Base-by-base conservation (phyloP, 2,888 invertebrate genomes). In the Leucophenga montana region DNA sequence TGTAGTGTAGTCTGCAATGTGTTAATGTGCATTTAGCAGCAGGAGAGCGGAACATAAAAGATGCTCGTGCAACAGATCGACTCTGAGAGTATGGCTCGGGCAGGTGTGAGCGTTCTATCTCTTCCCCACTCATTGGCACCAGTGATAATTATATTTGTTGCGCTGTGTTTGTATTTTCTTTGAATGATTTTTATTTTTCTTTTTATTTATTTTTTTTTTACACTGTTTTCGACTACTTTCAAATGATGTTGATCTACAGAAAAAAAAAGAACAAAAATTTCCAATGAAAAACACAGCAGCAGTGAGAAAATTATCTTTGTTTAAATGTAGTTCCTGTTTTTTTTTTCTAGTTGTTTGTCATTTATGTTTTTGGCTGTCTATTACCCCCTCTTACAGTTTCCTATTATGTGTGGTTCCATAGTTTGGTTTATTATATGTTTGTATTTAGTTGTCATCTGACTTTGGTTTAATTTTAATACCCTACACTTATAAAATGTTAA, bases 301-400 rank as follows among this genome's bases (percentile, higher is more conserved):
- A 39, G 39, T 39, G 39, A 39, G 39, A 39, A 39, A 39, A 39
- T 39, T 39, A 27, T 27, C 27, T 39, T 8, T 16, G 69, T 65
- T 50, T 61, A 78, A 80, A 84, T 80, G 80, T 78, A 84, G 80
- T 80, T 80, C 82, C 80, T 81, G 77, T 84, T 76, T 80, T 78
- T 46, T 77, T 77, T 76, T 80, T 78, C 39, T 77, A 76, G 50
- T 70, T 33, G 69, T 75, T 75, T 70, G 66, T 77, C 62, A 14
- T 54, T 11, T 66, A 16, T 18, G 2, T 27, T 27, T 27, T 27
- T 27, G 27, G 27, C 4, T 27, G 27, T 27, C 27, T n/a, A 27
- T 2, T 27, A 4, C 27, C 4, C 27, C 27, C n/a, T n/a, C n/a
- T n/a, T n/a, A n/a, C n/a, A n/a, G n/a, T n/a, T n/a, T n/a, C n/a